These are phyloP conservation scores for Chinchilla lanigera DNA, from an alignment of 2,113 vertebrate genomes.

Conservation along the genomic window DNA sequence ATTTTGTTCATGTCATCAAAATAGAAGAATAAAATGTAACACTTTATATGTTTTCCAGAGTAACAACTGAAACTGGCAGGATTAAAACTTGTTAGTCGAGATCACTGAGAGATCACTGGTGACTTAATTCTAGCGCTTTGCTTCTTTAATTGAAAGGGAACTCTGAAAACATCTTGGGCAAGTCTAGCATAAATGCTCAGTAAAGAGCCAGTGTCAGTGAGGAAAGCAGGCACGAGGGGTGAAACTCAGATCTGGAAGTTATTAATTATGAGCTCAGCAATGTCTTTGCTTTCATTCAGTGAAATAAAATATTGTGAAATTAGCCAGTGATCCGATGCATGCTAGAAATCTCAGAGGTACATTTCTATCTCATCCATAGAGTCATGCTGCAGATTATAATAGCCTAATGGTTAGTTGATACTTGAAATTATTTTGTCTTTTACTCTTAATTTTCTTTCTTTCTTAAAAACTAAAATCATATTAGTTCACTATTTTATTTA, in stretches of 20 bases:
- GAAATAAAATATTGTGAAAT: background rate
- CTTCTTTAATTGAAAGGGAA: background rate
- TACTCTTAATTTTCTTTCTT: background rate
- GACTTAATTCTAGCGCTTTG: background rate
- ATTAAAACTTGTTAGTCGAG: background rate
- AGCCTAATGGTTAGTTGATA: background rate
- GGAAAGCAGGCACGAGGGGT: background rate
- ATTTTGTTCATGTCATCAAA: background rate
- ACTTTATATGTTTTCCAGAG: background rate
- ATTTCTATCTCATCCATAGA: background rate
- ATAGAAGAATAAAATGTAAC: background rate
- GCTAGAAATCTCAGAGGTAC: background rate
- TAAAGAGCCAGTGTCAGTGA: background rate
- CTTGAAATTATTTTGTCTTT: background rate
- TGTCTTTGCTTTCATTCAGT: background rate
- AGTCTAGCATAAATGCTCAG: background rate
- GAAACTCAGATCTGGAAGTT: rapidly evolving
- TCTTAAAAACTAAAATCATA: background rate
- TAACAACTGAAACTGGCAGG: background rate
- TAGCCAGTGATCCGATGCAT: background rate
- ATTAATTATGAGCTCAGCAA: background rate
- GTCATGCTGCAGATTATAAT: background rate
- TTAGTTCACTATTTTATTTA: background rate
- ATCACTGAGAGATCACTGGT: background rate
- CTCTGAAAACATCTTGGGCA: background rate